phyloP scores from a whole-genome alignment of 2,888 invertebrate genomes.

The Sthenelais limicola region DNA sequence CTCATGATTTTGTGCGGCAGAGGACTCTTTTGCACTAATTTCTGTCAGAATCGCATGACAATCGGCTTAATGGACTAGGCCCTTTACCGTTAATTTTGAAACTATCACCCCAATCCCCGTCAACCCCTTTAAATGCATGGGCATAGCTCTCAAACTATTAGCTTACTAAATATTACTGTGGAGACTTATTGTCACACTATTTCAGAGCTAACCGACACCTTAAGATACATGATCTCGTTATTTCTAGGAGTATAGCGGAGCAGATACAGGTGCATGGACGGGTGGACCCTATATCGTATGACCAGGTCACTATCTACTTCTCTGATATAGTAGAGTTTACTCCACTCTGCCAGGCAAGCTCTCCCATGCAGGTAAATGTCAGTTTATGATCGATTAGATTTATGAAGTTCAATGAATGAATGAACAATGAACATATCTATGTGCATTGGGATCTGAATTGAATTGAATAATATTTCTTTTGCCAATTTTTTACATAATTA shows the following conservation, averaged over 20 bases:
- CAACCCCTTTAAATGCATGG: no score
- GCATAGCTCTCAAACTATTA: no score
- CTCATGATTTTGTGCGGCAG: no score
- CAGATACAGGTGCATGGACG: constrained; percentile 42
- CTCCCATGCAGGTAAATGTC: constrained; percentile 44
- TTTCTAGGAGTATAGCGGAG: constrained; percentile 49
- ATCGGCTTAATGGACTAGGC: no score
- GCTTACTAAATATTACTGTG: no score
- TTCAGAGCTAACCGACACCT: not conserved
- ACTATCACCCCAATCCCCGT: no score
- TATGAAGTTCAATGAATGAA: not conserved
- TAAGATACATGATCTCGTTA: not conserved
- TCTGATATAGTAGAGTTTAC: constrained; percentile 49
- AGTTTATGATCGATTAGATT: not conserved
- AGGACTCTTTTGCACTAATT: no score
- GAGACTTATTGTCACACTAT: no score
- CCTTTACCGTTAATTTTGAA: no score
- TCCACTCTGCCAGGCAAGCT: constrained; percentile 44
- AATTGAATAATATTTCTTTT: not conserved
- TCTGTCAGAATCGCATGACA: no score
- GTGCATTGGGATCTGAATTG: not conserved
- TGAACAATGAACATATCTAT: not conserved
- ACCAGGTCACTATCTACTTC: constrained; percentile 48
- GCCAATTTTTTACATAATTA: not conserved
- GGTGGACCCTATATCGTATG: constrained; percentile 45